These are phyloP conservation scores for Hormiphora californensis DNA, from an alignment of 37 sponge, comb jelly and placozoan genomes.

Conservation along the genomic window DNA sequence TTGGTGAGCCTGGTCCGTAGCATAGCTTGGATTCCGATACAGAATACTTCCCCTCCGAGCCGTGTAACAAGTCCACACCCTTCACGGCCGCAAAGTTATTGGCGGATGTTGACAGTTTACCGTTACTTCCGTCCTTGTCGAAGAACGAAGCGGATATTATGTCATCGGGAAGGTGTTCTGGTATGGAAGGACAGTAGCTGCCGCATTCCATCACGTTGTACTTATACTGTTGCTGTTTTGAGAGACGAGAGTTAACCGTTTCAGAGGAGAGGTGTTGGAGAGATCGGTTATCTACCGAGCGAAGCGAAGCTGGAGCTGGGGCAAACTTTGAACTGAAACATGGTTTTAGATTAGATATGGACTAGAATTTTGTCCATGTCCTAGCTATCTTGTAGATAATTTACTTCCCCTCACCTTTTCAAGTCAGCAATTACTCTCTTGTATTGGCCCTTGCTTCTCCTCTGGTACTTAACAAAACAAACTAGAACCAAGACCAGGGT, in stretches of 20 bases:
- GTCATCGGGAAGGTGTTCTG: neutral
- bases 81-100: neutral
- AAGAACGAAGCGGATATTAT: slow-evolving; percentile 13
- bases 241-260: neutral
- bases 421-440: neutral
- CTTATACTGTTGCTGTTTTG: too few relatives aligned
- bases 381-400: too few relatives aligned
- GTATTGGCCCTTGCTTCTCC: neutral
- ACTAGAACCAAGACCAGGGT: neutral
- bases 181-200: slow-evolving; percentile 47
- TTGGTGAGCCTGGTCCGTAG: neutral
- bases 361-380: too few relatives aligned
- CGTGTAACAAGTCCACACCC: too few relatives aligned
- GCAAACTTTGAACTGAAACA: too few relatives aligned
- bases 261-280: slow-evolving; percentile 47
- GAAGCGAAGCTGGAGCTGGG: neutral
- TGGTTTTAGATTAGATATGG: too few relatives aligned
- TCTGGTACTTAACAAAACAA: slow-evolving; percentile 15
- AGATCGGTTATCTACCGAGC: neutral
- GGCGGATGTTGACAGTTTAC: neutral
- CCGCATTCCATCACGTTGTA: slow-evolving; percentile 32
- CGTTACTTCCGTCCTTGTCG: neutral
- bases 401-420: too few relatives aligned
- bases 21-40: neutral
- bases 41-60: too few relatives aligned